Evolutionary conservation across 2,113 vertebrate species (phyloP), one percentile per base, ranked within the genome.

Genomic region (Rana temporaria): DNA sequence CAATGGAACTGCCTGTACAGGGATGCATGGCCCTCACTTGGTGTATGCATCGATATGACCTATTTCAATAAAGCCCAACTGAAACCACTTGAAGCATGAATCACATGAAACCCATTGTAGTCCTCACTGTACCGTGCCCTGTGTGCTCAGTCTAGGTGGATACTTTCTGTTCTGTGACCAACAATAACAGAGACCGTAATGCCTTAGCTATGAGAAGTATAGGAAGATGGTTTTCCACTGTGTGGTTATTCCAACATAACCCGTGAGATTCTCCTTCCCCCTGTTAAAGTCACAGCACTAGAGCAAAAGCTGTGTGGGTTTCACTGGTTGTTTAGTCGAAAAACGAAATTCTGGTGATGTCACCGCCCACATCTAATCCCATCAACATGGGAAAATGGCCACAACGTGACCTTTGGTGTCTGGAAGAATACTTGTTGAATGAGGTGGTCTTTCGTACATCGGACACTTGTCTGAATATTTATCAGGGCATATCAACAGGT

Each of bases 221-320:
- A 19, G 59, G 74, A 42, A 77, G 74, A 77, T 64, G 74, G 22
- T 77, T 77, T 77, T 77, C 74, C 74, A 64, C 60, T 38, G 34
- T 77, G 74, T n/a, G 74, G 74, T 48, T 65, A 52, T 52, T 77
- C 59, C 26, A 38, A 20, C 74, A 53, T 65, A 64, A 65, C 60
- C 26, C 42, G 42, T 12, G 42, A 14, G 9, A 48, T 6, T 48
- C 42, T 48, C 38, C 5, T 9, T 48, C 42, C 9, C 12, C 52
- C 60, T 9, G 12, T 67, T 24, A 67, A 19, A 19, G 24, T 38
- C 64, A 34, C 64, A 63, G 32, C 22, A 30, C 56, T 75, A 60
- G 20, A 75, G 19, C 34, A 75, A 62, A 38, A 75, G 62, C 32
- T 0, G 30, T 75, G 56, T 15, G 72, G 72, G 72, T 60, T 42